Conservation (phyloP, 2,888 invertebrate genomes). For the Tenodera sinensis region DNA sequence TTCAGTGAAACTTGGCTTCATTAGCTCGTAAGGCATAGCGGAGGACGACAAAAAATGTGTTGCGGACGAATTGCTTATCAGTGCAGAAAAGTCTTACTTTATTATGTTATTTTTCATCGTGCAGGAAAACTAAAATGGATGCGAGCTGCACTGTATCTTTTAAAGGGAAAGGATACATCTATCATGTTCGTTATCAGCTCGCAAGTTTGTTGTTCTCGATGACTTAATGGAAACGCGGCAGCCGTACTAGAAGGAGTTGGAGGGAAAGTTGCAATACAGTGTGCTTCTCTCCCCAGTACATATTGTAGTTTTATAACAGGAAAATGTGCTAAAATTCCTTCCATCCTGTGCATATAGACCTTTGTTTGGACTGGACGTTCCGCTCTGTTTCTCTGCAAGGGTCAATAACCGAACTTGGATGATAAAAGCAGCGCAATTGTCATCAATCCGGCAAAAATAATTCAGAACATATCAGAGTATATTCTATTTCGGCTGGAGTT, state of each 20-base stretch:
- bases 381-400: background rate
- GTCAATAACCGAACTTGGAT: background rate
- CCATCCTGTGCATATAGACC: background rate
- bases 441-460: no score
- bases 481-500: no score
- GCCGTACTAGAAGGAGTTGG: no score
- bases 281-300: background rate
- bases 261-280: no score
- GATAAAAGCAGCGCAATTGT: background rate
- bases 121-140: background rate
- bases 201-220: background rate
- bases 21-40: background rate
- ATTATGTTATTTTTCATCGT: background rate
- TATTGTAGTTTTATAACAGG: slow-evolving; percentile 3
- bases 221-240: background rate
- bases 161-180: background rate
- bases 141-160: background rate
- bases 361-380: background rate
- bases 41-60: background rate
- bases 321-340: background rate
- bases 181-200: background rate
- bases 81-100: background rate
- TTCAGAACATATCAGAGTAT: no score
- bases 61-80: background rate
- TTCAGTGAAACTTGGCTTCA: background rate